Percentiles rank a stretch among this genome's conserved stretches.
Evolutionary conservation across 1,140 invertebrate species (phyloP).

Genomic region (Trigoniulus corallinus): DNA sequence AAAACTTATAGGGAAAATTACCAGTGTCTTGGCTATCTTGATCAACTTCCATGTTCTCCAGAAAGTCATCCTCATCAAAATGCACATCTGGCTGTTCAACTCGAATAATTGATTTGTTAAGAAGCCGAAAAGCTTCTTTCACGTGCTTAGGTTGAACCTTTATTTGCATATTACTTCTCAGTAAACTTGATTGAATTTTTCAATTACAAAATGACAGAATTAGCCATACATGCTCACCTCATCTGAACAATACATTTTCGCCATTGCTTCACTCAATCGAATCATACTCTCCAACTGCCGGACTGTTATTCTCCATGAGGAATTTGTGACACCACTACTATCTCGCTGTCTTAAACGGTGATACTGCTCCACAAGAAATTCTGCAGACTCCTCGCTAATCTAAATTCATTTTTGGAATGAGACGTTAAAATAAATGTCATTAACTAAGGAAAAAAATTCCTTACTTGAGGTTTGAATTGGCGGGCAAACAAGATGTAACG

Average conservation of each 20-base stretch:
- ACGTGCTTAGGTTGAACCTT: conserved; percentile 64
- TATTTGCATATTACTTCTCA: too few species aligned
- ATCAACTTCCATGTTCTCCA: conserved; percentile 23
- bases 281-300: conserved; percentile 97
- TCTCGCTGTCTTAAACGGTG: conserved; percentile 70
- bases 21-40: conserved; percentile 6
- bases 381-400: conserved; percentile 53
- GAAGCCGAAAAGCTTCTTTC: conserved; percentile 75
- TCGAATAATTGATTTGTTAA: conserved; percentile 97
- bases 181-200: too few species aligned
- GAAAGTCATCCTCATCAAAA: conserved; percentile 60
- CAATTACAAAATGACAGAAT: too few species aligned
- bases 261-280: conserved; percentile 87
- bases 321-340: conserved; percentile 43
- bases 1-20: too few species aligned
- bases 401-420: conserved; percentile 16
- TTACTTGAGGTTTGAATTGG: conserved; percentile 88
- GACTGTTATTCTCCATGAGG: conserved; percentile 93
- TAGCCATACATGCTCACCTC: too few species aligned
- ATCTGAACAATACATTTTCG: conserved; percentile 84
- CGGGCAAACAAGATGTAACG: conserved; percentile 92
- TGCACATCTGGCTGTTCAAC: conserved; percentile 96
- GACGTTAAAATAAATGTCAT: conserved; percentile 1
- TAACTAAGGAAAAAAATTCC: conserved; percentile 21
- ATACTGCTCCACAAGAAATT: conserved; percentile 78